Evolutionary conservation across 2,113 vertebrate species (phyloP).

Genomic region (Cynopterus brachyotis): DNA sequence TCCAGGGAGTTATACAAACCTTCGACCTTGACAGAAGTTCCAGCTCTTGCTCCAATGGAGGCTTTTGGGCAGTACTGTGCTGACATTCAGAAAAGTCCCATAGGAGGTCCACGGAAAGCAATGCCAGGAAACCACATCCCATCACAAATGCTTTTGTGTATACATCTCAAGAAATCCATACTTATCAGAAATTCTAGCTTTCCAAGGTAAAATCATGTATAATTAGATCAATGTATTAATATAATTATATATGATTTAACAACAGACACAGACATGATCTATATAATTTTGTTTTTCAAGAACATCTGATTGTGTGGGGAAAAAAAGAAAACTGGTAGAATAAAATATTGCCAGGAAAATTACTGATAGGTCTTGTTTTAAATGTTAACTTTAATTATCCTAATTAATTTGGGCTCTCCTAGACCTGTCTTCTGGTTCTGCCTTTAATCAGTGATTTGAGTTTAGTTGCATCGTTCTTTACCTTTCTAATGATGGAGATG

Average conservation of each 20-base stretch:
- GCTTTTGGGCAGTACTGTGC: background rate
- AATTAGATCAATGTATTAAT: background rate
- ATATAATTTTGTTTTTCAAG: background rate
- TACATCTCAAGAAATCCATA: background rate
- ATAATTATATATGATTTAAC: background rate
- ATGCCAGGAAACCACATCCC: background rate
- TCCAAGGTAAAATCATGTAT: too few species aligned
- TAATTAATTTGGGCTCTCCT: background rate
- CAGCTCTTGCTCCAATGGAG: background rate
- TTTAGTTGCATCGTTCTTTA: background rate
- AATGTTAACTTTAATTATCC: conserved; percentile 45
- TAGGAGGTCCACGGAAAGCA: background rate
- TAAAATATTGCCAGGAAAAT: conserved; percentile 21
- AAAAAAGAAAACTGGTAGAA: background rate
- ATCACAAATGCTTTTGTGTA: background rate
- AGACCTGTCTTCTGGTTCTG: background rate
- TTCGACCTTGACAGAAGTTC: background rate
- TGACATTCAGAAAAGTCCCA: background rate
- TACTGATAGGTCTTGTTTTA: conserved; percentile 6
- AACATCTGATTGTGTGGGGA: background rate
- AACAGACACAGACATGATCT: background rate
- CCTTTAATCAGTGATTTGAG: conserved; percentile 7
- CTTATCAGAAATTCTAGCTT: background rate
- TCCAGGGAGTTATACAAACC: background rate
- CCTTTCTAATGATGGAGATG: background rate